Base-by-base conservation (phyloP, 2,113 vertebrate species). In the Sciurus niger region DNA sequence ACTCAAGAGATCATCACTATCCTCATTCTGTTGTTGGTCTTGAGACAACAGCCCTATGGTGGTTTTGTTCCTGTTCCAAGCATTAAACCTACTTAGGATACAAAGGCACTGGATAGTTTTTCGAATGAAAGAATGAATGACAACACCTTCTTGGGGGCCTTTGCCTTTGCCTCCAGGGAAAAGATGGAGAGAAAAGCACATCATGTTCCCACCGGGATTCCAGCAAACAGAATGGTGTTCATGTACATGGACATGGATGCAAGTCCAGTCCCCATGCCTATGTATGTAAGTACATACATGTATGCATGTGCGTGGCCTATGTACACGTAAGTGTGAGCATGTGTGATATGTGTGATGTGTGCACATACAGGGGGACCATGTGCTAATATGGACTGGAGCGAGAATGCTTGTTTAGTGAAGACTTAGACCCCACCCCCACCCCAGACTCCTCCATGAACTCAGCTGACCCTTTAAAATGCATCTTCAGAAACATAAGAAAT, bases 401-500 rank as follows among this genome's bases (percentile, higher is more conserved):
- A 77, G 58, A 76, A 43, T 84, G 32, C 90, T 89, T 94, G 70
- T 84, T 92, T 84, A 87, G 65, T 78, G 53, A 92, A 92, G 72
- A 67, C n/a, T 14, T 48, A 77, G 67, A 83, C 30, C 51, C 51
- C n/a, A 67, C 78, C 46, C 85, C 82, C 13, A 79, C 78, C 25
- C 53, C 8, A 46, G 24, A 60, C 43, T 84, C 30, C 60, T 78
- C 83, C 70, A 53, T 78, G 77, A 94, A 87, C 92, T 92, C 90
- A 30, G 67, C 84, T 46, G 84, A 97, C 92, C 92, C 96, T 88
- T 94, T 73, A 92, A 96, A 84, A 97, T 51, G 77, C 94, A 90
- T 72, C 96, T 92, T 95, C 89, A 88, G 94, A 94, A 96, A 88
- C 88, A 89, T 55, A 85, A 94, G 95, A 92, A 95, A 92, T 93